phyloP scores from a whole-genome alignment of 2,888 invertebrate species.

The Mesorhabditis belari region DNA sequence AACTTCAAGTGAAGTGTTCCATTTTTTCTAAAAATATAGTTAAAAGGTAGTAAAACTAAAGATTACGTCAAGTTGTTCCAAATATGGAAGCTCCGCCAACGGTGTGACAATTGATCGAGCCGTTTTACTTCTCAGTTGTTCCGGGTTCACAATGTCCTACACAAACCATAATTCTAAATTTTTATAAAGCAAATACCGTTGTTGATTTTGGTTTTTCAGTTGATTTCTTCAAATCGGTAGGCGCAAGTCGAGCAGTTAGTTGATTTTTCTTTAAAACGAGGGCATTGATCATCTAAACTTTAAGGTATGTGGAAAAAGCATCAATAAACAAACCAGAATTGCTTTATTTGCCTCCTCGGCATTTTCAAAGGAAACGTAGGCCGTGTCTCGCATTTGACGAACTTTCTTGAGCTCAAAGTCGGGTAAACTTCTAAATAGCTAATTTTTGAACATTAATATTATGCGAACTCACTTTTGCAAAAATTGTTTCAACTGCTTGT shows the following conservation, averaged over 20 bases:
- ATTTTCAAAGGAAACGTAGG: slow-evolving; percentile 31
- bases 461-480: slow-evolving; percentile 34
- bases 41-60: too few species aligned
- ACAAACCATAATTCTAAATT: not conserved
- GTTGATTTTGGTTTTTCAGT: slow-evolving; percentile 1
- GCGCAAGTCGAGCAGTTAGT: slow-evolving; percentile 15
- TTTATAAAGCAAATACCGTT: not conserved
- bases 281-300: slow-evolving; percentile 7
- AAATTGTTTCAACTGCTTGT: slow-evolving; percentile 34
- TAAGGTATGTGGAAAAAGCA: not conserved
- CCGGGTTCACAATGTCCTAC: slow-evolving; percentile 4
- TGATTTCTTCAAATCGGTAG: slow-evolving; percentile 13
- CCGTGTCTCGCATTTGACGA: slow-evolving; percentile 25
- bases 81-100: slow-evolving; percentile 40
- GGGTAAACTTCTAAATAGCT: slow-evolving; percentile 22
- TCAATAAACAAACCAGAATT: slow-evolving; percentile 6
- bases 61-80: slow-evolving; percentile 41
- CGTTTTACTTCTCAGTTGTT: slow-evolving; percentile 19
- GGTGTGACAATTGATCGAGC: slow-evolving; percentile 47
- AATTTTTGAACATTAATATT: not conserved
- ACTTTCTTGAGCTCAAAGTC: slow-evolving; percentile 23
- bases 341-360: slow-evolving; percentile 28
- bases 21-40: slow-evolving; percentile 10
- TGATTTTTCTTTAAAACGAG: slow-evolving; percentile 16
- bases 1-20: slow-evolving; percentile 16